Conservation (phyloP, 2,797 vertebrate species). For the Tragelaphus eurycerus region DNA sequence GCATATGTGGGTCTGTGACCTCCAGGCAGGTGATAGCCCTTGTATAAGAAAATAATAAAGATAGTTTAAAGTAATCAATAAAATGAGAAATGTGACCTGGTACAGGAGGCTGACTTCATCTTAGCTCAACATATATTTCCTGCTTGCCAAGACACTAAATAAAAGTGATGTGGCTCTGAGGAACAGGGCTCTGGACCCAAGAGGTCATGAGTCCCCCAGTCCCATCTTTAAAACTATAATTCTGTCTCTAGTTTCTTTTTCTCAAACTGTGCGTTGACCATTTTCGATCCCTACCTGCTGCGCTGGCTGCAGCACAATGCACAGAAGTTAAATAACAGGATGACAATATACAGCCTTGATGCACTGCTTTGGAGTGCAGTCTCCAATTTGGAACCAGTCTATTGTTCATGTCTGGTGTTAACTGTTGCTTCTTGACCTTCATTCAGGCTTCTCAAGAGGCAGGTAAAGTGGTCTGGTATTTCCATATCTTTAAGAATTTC, state of each 20-base stretch:
- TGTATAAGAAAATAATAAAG: background rate
- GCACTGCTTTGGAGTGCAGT: background rate
- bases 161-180: background rate
- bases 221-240: background rate
- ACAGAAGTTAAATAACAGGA: background rate
- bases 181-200: background rate
- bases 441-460: background rate
- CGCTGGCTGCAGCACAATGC: background rate
- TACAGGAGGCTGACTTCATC: background rate
- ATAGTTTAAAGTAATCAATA: background rate
- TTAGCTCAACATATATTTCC: background rate
- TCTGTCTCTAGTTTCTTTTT: background rate
- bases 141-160: background rate
- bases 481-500: background rate
- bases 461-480: background rate
- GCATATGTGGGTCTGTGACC: rapidly evolving
- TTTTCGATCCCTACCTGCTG: rapidly evolving
- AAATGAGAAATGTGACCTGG: background rate
- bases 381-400: background rate
- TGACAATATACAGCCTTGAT: background rate
- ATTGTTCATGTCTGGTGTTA: background rate
- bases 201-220: background rate
- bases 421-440: background rate
- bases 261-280: background rate
- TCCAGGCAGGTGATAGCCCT: background rate